Evolutionary conservation across 92 coral and sea anemone genomes (phyloP), one percentile per base, ranked within the genome.

Genomic region (Phenganax marumi): DNA sequence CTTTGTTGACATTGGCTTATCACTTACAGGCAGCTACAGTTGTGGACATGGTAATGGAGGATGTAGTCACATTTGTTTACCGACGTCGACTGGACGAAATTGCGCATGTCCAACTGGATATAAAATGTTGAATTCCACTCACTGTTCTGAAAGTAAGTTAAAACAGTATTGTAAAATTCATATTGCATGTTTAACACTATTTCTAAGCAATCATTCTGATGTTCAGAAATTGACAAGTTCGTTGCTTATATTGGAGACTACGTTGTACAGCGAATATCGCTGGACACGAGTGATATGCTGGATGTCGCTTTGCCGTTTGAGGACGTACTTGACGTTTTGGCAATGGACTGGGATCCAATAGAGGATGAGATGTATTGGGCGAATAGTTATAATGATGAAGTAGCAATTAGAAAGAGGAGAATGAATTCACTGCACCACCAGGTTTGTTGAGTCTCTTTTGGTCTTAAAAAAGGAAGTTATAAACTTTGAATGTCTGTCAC

Each of bases 71-170:
- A 43, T 91, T 25, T 91, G 97, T 72, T 82, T 91, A 33, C 81
- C 89, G 12, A 79, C 84, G 12, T 73, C 89, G 33, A 53, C 73
- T 17, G 97, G 92, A 22, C 87, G 80, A 56, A 87, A 77, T 12
- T 91, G 97, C 86, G 86, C 91, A 49, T 91, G 97, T 77, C 92
- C 97, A 16, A 87, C 97, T 0, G 97, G 97, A 0, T 87, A 84
- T 81, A 80, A 62, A 49, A 75, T 91, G 76, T 76, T 74, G 46
- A 83, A 85, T 78, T 72, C 84, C 55, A 89, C 90, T 50, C 78
- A 86, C 19, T 91, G 97, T 64, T 70, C 85, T n/a, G 61, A 89
- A 66, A 92, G 92, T 85, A 83, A 57, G 88, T 12, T 0, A 12
- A 16, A 12, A 26, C 12, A 46, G 2, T 22, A 1, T 69, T 10